Evolutionary conservation across 2,797 vertebrate species (phyloP), one percentile per base, ranked within the genome.

Genomic region (Cryptoblepharus egeriae): DNA sequence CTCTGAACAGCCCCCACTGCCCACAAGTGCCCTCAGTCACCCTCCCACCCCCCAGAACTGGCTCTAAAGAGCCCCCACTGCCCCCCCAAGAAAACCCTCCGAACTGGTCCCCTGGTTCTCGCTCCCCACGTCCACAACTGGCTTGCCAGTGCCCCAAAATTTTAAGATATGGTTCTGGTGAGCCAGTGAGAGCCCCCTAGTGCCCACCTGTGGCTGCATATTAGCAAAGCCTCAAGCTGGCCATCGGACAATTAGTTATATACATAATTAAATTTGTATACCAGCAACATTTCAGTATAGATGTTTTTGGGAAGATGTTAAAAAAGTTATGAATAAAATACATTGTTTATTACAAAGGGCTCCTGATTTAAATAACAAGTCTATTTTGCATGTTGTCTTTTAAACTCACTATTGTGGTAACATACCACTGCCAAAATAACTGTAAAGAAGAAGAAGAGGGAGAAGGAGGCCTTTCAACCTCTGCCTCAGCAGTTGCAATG

Each of bases 201-300:
- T n/a, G n/a, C n/a, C n/a, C n/a, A n/a, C n/a, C n/a, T n/a, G n/a
- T n/a, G n/a, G n/a, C n/a, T 32, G 32, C 18, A 32, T 37, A 65
- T 65, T 32, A 67, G 30, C 30, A 65, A 65, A n/a, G 4, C 13
- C 16, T 35, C 45, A 8, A 49, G 7, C 45, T 49, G 45, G 11
- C 49, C 49, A 52, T 18, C 49, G 18, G 49, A 52, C 55, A 37
- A 75, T 69, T 69, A 75, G 2, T 45, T 81, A 26, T 68, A 45
- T 61, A 70, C 73, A 42, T 65, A 63, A 61, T 39, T 71, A 61
- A 60, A 80, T 61, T 22, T 71, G 28, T 70, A 65, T n/a, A 73
- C 65, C 20, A 61, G 73, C 16, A 82, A 49, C 58, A 76, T 28
- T 39, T 49, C 39, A 69, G 16, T 61, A 58, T 60, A 61, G 77